Evolutionary conservation across 1,140 invertebrate genomes (phyloP).

Genomic region (Drosophila tropicalis): DNA sequence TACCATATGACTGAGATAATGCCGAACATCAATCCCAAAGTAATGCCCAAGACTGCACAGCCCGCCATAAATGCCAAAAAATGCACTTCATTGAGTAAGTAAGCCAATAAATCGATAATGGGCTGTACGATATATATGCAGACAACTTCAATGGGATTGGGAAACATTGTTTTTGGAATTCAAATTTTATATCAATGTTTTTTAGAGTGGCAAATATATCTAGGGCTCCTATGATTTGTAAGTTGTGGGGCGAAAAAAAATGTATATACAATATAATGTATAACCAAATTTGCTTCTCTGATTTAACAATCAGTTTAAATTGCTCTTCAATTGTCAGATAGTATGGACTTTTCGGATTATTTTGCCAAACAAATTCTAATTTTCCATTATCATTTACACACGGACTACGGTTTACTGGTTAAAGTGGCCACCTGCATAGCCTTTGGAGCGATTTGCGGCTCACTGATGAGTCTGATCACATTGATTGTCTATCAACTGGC

Average conservation of each 20-base stretch:
- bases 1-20: slow-evolving; percentile 44
- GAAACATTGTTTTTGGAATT: slow-evolving; percentile 20
- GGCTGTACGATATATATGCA: slow-evolving; percentile 41
- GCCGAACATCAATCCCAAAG: slow-evolving; percentile 40
- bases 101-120: slow-evolving; percentile 45
- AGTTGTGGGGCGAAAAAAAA: background rate
- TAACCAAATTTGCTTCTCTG: background rate
- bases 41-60: slow-evolving; percentile 31
- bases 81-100: slow-evolving; percentile 46
- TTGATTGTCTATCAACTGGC: slow-evolving; percentile 50
- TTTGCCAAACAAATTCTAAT: slow-evolving; percentile 38
- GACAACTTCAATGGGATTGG: slow-evolving; percentile 57
- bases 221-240: background rate
- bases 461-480: slow-evolving; percentile 52
- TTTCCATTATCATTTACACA: slow-evolving; percentile 49
- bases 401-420: slow-evolving; percentile 54
- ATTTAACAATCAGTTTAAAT: slow-evolving; percentile 3
- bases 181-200: background rate
- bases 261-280: too few relatives aligned
- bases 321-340: background rate
- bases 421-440: slow-evolving; percentile 58
- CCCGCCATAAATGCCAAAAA: slow-evolving; percentile 26
- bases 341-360: slow-evolving; percentile 53
- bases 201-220: background rate
- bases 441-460: slow-evolving; percentile 59